Evolutionary conservation across 2,888 invertebrate genomes (phyloP).

Genomic region (Notodonta ziczac): DNA sequence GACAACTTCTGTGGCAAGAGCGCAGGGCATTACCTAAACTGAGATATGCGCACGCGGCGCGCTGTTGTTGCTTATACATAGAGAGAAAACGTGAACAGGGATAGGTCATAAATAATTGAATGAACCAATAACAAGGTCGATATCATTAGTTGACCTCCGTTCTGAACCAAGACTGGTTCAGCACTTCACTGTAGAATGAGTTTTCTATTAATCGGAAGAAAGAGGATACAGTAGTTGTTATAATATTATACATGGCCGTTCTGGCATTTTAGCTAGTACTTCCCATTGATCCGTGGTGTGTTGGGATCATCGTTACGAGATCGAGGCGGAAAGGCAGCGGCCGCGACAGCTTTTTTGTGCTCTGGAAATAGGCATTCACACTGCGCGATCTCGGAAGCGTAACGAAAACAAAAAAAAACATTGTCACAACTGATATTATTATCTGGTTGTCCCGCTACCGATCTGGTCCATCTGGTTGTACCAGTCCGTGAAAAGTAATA

Average conservation of each 20-base stretch:
- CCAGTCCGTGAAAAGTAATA: not conserved
- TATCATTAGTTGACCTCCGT: too few relatives aligned
- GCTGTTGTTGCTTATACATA: not conserved
- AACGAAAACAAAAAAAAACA: constrained; percentile 19
- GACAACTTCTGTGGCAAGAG: constrained; percentile 17
- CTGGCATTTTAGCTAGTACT: too few relatives aligned
- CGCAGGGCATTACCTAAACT: constrained; percentile 17
- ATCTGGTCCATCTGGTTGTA: too few relatives aligned
- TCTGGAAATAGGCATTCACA: constrained; percentile 31
- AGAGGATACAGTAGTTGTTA: too few relatives aligned
- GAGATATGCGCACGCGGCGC: not conserved
- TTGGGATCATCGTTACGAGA: not conserved
- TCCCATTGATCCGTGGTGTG: too few relatives aligned
- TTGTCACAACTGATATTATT: not conserved
- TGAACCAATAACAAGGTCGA: too few relatives aligned
- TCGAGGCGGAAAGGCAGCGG: not conserved
- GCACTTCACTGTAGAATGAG: too few relatives aligned
- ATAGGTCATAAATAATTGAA: too few relatives aligned
- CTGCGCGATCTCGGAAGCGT: constrained; percentile 39
- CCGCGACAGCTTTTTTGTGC: constrained; percentile 34
- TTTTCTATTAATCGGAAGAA: too few relatives aligned
- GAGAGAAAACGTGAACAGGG: too few relatives aligned
- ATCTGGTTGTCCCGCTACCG: not conserved
- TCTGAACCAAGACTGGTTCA: too few relatives aligned
- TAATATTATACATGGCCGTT: too few relatives aligned